A percentile compares a stretch with the other conserved stretches of the same genome.
Conservation (phyloP, 2,888 invertebrate species). For the Drosophila quasianomalipes region DNA sequence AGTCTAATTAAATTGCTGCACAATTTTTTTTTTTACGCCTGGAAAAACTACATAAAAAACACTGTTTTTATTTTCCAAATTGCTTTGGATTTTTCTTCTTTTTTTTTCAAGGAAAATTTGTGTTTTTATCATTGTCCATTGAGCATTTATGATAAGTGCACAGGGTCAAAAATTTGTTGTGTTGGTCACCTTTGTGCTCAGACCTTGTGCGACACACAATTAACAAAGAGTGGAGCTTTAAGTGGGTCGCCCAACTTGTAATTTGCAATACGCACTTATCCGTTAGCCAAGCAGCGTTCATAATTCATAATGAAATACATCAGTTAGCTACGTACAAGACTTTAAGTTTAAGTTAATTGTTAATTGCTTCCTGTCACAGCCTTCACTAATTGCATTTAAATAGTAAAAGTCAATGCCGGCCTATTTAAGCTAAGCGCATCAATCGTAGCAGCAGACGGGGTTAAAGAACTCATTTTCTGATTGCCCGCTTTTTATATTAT, state of each 20-base stretch:
- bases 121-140: slow-evolving; percentile 47
- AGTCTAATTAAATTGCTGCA: slow-evolving; percentile 65
- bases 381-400: slow-evolving; percentile 35
- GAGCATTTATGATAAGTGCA: slow-evolving; percentile 25
- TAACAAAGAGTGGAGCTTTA: slow-evolving; percentile 29
- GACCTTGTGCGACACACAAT: slow-evolving; percentile 44
- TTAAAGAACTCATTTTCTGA: slow-evolving; percentile 11
- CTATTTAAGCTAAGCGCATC: background rate
- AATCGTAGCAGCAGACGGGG: background rate
- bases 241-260: slow-evolving; percentile 26
- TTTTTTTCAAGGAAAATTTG: slow-evolving; percentile 6
- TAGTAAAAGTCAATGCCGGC: slow-evolving; percentile 26
- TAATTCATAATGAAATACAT: slow-evolving; percentile 7
- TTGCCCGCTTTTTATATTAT: background rate
- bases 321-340: slow-evolving; percentile 5
- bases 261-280: slow-evolving; percentile 55
- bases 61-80: slow-evolving; percentile 32
- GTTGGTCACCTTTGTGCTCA: slow-evolving; percentile 22
- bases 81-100: slow-evolving; percentile 1
- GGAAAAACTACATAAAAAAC: slow-evolving; percentile 8
- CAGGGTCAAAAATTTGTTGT: slow-evolving; percentile 41
- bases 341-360: slow-evolving; percentile 17
- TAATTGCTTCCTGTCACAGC: slow-evolving; percentile 51
- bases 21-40: slow-evolving; percentile 1
- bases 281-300: slow-evolving; percentile 27